Evolutionary conservation across 2,888 invertebrate genomes (phyloP).

Genomic region (Epiperipatus broadwayi): DNA sequence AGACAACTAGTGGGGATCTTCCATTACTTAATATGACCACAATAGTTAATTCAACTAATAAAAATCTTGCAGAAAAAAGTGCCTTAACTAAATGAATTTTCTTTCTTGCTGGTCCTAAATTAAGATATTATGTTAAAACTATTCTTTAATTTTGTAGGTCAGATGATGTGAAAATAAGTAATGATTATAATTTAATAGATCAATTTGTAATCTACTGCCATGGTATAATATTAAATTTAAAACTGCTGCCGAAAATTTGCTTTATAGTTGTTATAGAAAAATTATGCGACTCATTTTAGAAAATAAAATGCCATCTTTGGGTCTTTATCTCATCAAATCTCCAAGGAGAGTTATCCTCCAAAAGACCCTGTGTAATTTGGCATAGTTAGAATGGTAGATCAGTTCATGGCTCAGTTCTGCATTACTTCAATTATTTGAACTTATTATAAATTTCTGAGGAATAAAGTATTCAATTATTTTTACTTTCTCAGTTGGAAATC

Average conservation of each 20-base stretch:
- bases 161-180: slow-evolving; percentile 67
- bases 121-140: slow-evolving; percentile 50
- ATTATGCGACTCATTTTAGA: slow-evolving; percentile 26
- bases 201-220: slow-evolving; percentile 77
- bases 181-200: slow-evolving; percentile 62
- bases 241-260: slow-evolving; percentile 72
- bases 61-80: slow-evolving; percentile 63
- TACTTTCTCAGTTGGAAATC: no score
- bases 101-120: slow-evolving; percentile 55
- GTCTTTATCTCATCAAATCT: no score
- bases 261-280: slow-evolving; percentile 74
- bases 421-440: no score
- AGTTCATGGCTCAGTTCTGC: no score
- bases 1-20: slow-evolving; percentile 77
- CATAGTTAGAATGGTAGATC: no score
- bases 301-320: no score
- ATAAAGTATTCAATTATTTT: no score
- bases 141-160: slow-evolving; percentile 54
- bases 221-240: slow-evolving; percentile 67
- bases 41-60: slow-evolving; percentile 73
- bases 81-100: slow-evolving; percentile 58
- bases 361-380: no score
- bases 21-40: slow-evolving; percentile 64
- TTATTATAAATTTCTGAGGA: no score
- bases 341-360: no score